These are phyloP conservation scores for Ciconia nigra DNA, from an alignment of 2,797 vertebrate species.

Conservation along the genomic window DNA sequence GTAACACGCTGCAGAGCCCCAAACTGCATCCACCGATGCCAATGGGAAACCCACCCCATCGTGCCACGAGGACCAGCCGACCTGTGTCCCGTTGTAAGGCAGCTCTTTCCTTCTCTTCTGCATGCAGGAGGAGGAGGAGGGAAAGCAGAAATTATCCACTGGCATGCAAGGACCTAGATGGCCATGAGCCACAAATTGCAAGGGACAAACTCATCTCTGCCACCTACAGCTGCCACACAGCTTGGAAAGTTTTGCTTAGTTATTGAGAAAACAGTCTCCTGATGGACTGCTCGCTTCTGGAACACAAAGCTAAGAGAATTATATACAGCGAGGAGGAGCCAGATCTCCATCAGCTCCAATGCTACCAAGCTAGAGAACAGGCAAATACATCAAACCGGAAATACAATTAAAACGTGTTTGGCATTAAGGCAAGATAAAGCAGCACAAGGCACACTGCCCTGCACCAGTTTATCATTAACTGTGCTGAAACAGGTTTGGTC, in stretches of 20 bases:
- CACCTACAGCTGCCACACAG: neutral
- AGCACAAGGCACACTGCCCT: neutral
- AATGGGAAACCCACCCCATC: neutral
- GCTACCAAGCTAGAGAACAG: neutral
- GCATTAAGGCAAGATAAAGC: neutral
- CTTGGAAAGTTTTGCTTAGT: neutral
- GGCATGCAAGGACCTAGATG: accelerated
- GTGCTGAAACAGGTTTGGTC: neutral
- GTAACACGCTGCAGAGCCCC: accelerated
- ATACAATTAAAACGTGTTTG: neutral
- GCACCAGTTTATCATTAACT: neutral
- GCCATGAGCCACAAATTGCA: accelerated
- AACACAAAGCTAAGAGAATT: neutral
- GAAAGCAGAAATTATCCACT: neutral
- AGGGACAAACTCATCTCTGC: neutral
- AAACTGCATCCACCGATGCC: accelerated
- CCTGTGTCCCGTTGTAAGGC: accelerated
- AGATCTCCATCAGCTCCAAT: accelerated
- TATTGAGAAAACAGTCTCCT: neutral
- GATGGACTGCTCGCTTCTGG: neutral
- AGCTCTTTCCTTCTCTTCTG: neutral
- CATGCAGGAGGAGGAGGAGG: neutral
- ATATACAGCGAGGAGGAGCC: accelerated
- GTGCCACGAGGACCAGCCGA: accelerated
- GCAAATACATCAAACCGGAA: neutral